Evolutionary conservation across 2,888 invertebrate genomes (phyloP).

Genomic region (Napeogenes sylphis): DNA sequence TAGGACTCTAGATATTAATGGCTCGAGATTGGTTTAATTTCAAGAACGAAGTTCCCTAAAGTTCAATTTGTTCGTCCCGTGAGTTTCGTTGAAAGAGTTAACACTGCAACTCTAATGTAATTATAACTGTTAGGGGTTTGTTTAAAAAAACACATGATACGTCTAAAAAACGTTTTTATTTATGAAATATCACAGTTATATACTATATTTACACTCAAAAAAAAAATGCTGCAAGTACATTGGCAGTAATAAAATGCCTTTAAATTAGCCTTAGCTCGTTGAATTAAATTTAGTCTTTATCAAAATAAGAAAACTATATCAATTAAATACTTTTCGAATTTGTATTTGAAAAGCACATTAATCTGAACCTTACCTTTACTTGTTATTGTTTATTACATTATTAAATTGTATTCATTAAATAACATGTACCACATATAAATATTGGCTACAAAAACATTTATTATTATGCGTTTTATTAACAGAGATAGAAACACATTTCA

Average conservation of each 20-base stretch:
- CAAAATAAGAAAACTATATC: conserved; percentile 17
- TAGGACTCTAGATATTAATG: too few species aligned
- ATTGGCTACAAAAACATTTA: too few species aligned
- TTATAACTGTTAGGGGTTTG: too few species aligned
- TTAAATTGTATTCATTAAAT: too few species aligned
- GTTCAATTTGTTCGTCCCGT: too few species aligned
- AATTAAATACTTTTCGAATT: not conserved
- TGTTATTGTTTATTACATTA: not conserved
- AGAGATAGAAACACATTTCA: not conserved
- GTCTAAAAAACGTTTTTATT: conserved; percentile 33
- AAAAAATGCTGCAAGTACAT: conserved; percentile 17
- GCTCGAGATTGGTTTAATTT: too few species aligned
- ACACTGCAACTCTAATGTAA: too few species aligned
- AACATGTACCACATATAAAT: too few species aligned
- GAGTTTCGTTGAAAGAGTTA: not conserved
- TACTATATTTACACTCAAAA: conserved; percentile 54
- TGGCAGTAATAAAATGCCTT: conserved; percentile 22
- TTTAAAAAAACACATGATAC: conserved; percentile 10
- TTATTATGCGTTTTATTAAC: not conserved
- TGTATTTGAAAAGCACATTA: not conserved
- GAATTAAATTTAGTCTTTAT: conserved; percentile 36
- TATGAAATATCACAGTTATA: conserved; percentile 54
- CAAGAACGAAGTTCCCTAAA: too few species aligned
- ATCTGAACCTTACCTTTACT: not conserved
- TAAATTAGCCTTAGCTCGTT: conserved; percentile 26